Evolutionary conservation across 2,113 vertebrate genomes (phyloP).

Genomic region (Pelecanoides urinatrix): DNA sequence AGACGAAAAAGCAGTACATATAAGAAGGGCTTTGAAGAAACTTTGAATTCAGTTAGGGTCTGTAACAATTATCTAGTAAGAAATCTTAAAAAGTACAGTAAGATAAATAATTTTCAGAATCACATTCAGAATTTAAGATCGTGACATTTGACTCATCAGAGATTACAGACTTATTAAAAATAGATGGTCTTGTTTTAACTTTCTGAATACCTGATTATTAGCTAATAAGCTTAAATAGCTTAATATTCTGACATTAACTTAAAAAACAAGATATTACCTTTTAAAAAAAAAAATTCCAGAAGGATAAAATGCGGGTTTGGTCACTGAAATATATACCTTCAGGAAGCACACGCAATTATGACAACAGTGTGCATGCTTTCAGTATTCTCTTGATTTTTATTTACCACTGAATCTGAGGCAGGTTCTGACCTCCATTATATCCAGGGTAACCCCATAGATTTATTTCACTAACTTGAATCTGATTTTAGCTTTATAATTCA

Average conservation of each 20-base stretch:
- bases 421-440: background rate
- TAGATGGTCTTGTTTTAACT: background rate
- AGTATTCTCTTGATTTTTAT: background rate
- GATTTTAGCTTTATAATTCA: background rate
- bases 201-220: background rate
- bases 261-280: background rate
- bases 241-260: background rate
- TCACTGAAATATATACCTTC: background rate
- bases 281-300: background rate
- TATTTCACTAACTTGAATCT: background rate
- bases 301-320: background rate
- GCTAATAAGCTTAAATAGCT: background rate
- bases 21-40: background rate
- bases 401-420: background rate
- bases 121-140: background rate
- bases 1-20: background rate
- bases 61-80: background rate
- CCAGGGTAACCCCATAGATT: background rate
- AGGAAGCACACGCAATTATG: background rate
- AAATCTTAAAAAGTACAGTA: background rate
- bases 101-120: background rate
- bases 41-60: background rate
- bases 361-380: background rate
- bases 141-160: background rate
- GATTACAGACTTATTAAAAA: background rate